Percentiles rank a stretch among this genome's conserved stretches.
Evolutionary conservation across 1,140 invertebrate genomes (phyloP).

Genomic region (Anoplophora glabripennis): DNA sequence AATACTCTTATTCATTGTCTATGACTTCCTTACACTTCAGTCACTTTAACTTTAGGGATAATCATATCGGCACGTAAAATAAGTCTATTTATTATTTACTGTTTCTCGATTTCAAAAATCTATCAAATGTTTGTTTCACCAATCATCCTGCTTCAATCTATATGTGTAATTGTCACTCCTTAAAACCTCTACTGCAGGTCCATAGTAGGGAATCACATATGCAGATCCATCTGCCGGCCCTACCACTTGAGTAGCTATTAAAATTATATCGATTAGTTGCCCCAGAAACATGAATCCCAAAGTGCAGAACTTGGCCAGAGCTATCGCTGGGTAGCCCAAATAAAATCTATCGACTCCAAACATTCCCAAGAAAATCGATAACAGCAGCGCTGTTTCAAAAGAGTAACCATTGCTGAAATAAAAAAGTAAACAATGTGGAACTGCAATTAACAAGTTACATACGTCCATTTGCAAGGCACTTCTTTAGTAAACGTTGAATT

Average conservation of each 20-base stretch:
- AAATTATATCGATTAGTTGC: constrained; percentile 90
- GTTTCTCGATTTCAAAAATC: too few relatives aligned
- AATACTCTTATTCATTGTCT: too few relatives aligned
- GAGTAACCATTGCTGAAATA: constrained; percentile 85
- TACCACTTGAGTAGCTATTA: constrained; percentile 89
- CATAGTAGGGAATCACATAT: constrained; percentile 93
- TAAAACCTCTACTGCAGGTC: constrained; percentile 78
- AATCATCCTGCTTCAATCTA: constrained; percentile 77
- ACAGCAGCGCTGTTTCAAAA: constrained; percentile 84
- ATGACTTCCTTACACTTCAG: too few relatives aligned
- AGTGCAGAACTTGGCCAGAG: constrained; percentile 91
- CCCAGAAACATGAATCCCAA: constrained; percentile 96
- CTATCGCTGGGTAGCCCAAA: constrained; percentile 92
- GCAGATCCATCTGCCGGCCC: constrained; percentile 95
- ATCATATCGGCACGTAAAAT: too few relatives aligned
- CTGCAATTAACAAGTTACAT: constrained; percentile 52
- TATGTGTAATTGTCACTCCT: constrained; percentile 83
- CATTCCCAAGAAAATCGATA: constrained; percentile 95
- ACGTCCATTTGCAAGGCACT: constrained; percentile 91
- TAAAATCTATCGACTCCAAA: constrained; percentile 98
- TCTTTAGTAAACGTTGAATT: constrained; percentile 79
- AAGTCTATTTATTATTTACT: too few relatives aligned
- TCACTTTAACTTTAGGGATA: too few relatives aligned
- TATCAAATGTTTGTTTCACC: constrained; percentile 50
- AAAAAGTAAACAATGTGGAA: constrained; percentile 22